Evolutionary conservation across 2,113 vertebrate species (phyloP), one percentile per base, ranked within the genome.

Genomic region (Sorex fumeus): DNA sequence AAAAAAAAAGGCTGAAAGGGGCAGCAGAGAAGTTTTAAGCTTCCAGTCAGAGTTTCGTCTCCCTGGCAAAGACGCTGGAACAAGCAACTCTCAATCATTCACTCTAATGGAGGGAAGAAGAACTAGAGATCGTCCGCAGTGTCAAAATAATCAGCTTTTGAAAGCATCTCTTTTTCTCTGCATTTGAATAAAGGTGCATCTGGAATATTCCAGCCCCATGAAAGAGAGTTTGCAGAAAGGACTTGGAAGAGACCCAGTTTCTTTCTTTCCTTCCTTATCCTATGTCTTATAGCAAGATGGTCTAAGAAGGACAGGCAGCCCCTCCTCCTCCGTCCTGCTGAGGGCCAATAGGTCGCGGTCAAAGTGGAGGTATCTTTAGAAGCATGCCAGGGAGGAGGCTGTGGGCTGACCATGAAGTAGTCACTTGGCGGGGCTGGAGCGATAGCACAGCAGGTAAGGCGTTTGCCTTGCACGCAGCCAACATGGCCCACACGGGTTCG

Each of bases 81-180:
- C 1, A 36, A 77, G 77, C 11, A 45, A 62, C 25, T 88, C 78
- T 89, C 93, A 71, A 62, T 71, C 62, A 66, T 34, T 92, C 74
- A 62, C 60, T 76, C 91, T 94, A 67, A 76, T 36, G 66, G 45
- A 91, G 80, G 88, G 47, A 15, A 87, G 80, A 83, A 34, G 76
- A 82, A 87, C 25, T 10, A 34, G 7, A 77, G 82, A 64, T 69
- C 82, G 89, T n/a, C 60, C 82, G n/a, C n/a, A 78, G 30, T 32
- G 50, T 47, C 69, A 62, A 19, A 64, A 40, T 53, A 78, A 90
- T 62, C 66, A 40, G 57, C 45, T 93, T 93, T 77, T 53, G 30
- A 93, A 96, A 91, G 87, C 81, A 76, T 40, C 7, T 6, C 1
- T 86, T 93, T 60, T 93, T 43, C 84, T 87, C 50, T 57, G 81